Conservation (phyloP, 2,888 invertebrate species). For the Limnephilus lunatus region DNA sequence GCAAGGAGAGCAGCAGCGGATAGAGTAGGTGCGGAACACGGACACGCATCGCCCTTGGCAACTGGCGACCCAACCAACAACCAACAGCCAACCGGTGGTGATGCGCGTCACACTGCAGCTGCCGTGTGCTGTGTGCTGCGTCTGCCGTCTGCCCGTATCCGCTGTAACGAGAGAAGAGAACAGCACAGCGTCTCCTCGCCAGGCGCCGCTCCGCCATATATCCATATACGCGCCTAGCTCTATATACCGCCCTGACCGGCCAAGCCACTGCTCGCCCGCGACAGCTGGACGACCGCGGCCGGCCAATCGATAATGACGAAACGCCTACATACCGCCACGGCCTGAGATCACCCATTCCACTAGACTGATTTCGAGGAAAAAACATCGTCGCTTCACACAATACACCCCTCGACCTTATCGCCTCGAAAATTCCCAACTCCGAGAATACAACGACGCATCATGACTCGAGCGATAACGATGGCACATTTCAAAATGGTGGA, state of each 20-base stretch:
- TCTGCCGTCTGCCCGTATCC: conserved; percentile 19
- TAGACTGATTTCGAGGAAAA: conserved; percentile 25
- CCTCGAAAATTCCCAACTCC: conserved; percentile 28
- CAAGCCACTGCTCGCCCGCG: conserved; percentile 29
- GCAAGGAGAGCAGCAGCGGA: background rate
- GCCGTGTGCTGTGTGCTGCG: background rate
- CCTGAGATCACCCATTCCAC: conserved; percentile 55
- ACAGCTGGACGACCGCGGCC: conserved; percentile 56
- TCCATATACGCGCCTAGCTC: conserved; percentile 48
- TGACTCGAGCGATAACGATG: conserved; percentile 56
- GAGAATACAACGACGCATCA: conserved; percentile 50
- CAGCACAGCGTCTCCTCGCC: conserved; percentile 77
- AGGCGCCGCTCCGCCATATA: conserved; percentile 88
- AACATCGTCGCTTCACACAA: conserved; percentile 26
- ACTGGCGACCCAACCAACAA: conserved; percentile 19
- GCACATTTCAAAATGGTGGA: conserved; percentile 77
- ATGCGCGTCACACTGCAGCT: conserved; percentile 51
- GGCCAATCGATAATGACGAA: conserved; percentile 59
- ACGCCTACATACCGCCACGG: conserved; percentile 58
- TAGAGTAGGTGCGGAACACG: conserved; percentile 36
- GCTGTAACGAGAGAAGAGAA: conserved; percentile 2
- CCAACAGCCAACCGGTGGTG: conserved; percentile 22
- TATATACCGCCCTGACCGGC: conserved; percentile 44
- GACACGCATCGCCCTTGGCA: conserved; percentile 55
- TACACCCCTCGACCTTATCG: conserved; percentile 21